Evolutionary conservation across 2,888 invertebrate genomes (phyloP), one percentile per base, ranked within the genome.

Genomic region (Diarsia brunnea): DNA sequence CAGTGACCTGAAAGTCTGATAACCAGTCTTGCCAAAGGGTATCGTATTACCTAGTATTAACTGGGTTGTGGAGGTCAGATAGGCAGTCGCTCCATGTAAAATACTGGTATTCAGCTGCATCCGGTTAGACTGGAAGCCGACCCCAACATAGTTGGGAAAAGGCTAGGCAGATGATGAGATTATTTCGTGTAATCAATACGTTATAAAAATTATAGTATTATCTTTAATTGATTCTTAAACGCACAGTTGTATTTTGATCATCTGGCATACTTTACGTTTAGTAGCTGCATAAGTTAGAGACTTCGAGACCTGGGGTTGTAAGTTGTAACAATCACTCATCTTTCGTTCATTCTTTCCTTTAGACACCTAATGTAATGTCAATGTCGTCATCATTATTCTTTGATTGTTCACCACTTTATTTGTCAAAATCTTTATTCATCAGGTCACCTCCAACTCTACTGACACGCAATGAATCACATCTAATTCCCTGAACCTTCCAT

Each of bases 401-500:
- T 47, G 69, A 31, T 49, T 49, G 19, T 55, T 24, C 24, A 27
- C 7, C 19, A 1, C 27, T 47, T n/a, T 12, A 38, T 45, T 38
- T 31, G n/a, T 38, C 21, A 12, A 12, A 47, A 24, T 19, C 8
- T 61, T 43, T 47, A n/a, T 43, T 38, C 47, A 68, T 58, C 10
- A 27, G 7, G 10, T 60, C 47, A 76, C 58, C 38, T 60, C 63
- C 53, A 65, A 61, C 55, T 69, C 14, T 11, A 45, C 19, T 0
- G 14, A 31, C 53, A 64, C 11, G 14, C 12, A 71, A 74, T 74
- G 55, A 72, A 68, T 78, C 66, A 82, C 47, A 21, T 2, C 12
- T 45, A 67, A 65, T 73, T 84, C 82, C 38, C 51, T 49, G 45
- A 49, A 67, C 27, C 66, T 70, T 64, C 47, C 11, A 63, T 76